A percentile compares a stretch with the other conserved stretches of the same genome.
Conservation (phyloP, 2,888 invertebrate species). For the Heliconius hortense region DNA sequence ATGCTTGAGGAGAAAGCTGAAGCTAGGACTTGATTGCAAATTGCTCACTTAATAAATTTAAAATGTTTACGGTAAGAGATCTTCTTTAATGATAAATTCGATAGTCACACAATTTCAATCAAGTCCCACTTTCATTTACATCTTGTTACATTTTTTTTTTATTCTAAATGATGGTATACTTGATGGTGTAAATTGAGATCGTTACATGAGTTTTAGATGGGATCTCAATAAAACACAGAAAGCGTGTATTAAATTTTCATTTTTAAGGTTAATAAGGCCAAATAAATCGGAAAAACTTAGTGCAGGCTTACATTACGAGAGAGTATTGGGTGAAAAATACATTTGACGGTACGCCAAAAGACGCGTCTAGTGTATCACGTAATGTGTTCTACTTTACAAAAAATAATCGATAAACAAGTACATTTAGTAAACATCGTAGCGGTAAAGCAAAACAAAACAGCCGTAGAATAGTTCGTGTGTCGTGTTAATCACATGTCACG, state of each 20-base stretch:
- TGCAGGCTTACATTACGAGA: slow-evolving; percentile 72
- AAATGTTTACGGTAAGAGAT: background rate
- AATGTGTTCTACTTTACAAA: slow-evolving; percentile 65
- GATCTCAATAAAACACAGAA: slow-evolving; percentile 68
- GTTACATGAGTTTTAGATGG: slow-evolving; percentile 50
- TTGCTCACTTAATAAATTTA: background rate
- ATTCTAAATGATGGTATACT: slow-evolving; percentile 50
- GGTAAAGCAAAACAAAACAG: slow-evolving; percentile 81
- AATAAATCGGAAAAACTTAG: slow-evolving; percentile 67
- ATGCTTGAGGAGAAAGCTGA: slow-evolving; percentile 72
- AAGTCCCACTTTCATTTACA: slow-evolving; percentile 61
- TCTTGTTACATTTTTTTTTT: slow-evolving; percentile 48
- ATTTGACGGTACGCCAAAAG: slow-evolving; percentile 69
- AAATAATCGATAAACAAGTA: slow-evolving; percentile 59
- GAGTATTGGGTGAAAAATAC: slow-evolving; percentile 83
- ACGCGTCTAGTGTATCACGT: slow-evolving; percentile 64
- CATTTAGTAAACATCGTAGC: slow-evolving; percentile 80
- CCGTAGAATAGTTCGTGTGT: slow-evolving; percentile 70
- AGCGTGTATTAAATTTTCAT: slow-evolving; percentile 65
- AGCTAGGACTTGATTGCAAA: slow-evolving; percentile 57
- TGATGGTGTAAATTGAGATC: slow-evolving; percentile 55
- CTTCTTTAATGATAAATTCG: background rate
- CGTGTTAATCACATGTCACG: slow-evolving; percentile 80
- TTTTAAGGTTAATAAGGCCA: slow-evolving; percentile 75
- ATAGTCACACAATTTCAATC: slow-evolving; percentile 43